These are phyloP conservation scores for Caiman crocodilus DNA, from an alignment of 2,797 vertebrate species.

Conservation along the genomic window DNA sequence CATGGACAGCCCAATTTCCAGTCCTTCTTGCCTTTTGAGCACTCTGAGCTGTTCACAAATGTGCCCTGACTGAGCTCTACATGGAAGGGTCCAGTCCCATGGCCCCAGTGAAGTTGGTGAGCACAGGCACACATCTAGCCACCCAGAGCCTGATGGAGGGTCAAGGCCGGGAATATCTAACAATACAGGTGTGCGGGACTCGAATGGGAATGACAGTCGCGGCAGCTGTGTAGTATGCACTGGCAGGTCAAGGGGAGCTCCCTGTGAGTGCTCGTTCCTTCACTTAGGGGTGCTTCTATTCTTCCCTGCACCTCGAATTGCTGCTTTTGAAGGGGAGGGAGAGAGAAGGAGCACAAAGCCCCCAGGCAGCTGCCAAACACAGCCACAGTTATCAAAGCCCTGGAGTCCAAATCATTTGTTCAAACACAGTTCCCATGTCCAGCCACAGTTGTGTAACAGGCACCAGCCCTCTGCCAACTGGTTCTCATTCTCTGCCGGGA, in stretches of 20 bases:
- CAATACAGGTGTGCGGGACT: too few relatives aligned
- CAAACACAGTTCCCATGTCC: slow-evolving; percentile 51
- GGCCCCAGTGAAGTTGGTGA: too few relatives aligned
- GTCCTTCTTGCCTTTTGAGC: too few relatives aligned
- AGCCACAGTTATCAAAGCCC: slow-evolving; percentile 36
- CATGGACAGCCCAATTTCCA: too few relatives aligned
- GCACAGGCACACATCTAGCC: too few relatives aligned
- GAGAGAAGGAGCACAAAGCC: background rate
- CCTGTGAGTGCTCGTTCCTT: slow-evolving; percentile 17
- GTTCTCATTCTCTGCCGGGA: slow-evolving; percentile 1
- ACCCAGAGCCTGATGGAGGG: background rate
- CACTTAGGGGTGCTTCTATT: background rate
- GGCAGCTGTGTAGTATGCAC: background rate
- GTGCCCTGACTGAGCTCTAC: too few relatives aligned
- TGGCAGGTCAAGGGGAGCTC: background rate
- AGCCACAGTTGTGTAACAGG: slow-evolving; percentile 63
- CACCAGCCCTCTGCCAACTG: background rate
- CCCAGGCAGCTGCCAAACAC: slow-evolving; percentile 47
- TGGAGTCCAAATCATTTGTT: slow-evolving; percentile 34
- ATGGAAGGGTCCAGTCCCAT: too few relatives aligned
- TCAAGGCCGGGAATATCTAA: too few relatives aligned
- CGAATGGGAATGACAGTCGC: too few relatives aligned
- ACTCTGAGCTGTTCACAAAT: too few relatives aligned
- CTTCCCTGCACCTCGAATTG: background rate
- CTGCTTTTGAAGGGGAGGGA: background rate